Evolutionary conservation across 2,113 vertebrate species (phyloP), one percentile per base, ranked within the genome.

Genomic region (Xiphorhynchus elegans): DNA sequence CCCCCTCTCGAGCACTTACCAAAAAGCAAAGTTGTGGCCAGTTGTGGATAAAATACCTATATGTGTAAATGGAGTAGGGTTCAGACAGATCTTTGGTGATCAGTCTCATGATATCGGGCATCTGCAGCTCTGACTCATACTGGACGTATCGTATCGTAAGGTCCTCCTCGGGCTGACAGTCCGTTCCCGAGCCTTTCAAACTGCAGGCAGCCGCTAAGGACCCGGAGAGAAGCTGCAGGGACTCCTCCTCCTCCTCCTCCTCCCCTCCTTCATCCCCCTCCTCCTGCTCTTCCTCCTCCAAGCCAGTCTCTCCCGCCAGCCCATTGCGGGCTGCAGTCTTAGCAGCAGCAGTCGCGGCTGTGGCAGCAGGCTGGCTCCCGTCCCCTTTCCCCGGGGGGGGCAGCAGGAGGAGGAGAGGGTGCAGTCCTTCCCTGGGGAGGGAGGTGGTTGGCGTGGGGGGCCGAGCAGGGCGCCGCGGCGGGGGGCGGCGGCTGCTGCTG

Each of bases 31-130:
- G 99, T 98, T 99, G 99, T 89, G 99, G 99, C 99, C 99, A 99
- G 99, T 99, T 99, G 98, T 99, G 99, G 98, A 99, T 99, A 99
- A 99, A 99, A 99, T 99, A 99, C 98, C 99, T 99, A 98, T 99
- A 99, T 69, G 99, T 99, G 97, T 99, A 99, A 98, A 99, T 99
- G 96, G 99, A 99, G 98, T 99, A 99, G 98, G 99, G 99, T 98
- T 99, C 99, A 95, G 99, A 99, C 98, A 99, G 99, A 99, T 99
- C 99, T 99, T 99, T 99, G 98, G 99, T 99, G 98, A 99, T 99
- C 98, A 99, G 98, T 98, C 99, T 99, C 99, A 99, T 99, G 97
- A 99, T 99, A 98, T 99, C 99, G 93, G 99, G 99, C 99, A 99
- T 99, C 98, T 99, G 99, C 50, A 99, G 98, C 98, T 99, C 99